Base-by-base conservation (phyloP, 37 sponge, comb jelly and placozoan species). In the Bolinopsis microptera region DNA sequence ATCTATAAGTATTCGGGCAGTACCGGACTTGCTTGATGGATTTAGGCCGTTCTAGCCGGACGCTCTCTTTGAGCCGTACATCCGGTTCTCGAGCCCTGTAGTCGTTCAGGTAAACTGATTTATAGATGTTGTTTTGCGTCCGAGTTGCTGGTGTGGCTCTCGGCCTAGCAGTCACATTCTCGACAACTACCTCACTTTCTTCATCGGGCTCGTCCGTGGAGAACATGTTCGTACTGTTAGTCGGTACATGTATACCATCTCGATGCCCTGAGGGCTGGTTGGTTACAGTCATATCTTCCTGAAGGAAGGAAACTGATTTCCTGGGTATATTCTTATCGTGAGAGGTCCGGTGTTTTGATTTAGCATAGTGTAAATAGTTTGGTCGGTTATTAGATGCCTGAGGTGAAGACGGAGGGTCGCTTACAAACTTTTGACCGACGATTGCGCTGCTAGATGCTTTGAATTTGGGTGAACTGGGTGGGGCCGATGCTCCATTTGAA, bases 231-330 rank as follows among this genome's bases (percentile, higher is more conserved):
- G 16, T 77, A 2, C 35, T 18, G 13, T 13, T 48, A 13, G 61
- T 48, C 9, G 61, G 61, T 48, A 48, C 13, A 48, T 18, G 13
- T 5, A 48, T 48, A 48, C 9, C 61, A 18, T 48, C 61, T 48
- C 13, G 61, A 5, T 48, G 61, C 13, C 61, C 61, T 48, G 61
- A 77, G 9, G 80, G 80, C 80, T 77, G 33, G 21, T 34, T 32
- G 34, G 80, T 77, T 1, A 77, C 32, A 9, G 80, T 77, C 80
- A 77, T 77, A 36, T 77, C 80, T 34, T 77, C 80, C 33, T 77
- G 80, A 16, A 77, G 80, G 33, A 32, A 77, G 22, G 80, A 77
- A 16, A 77, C 33, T 0, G 80, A 28, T 32, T 77, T 77, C 35
- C 32, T 77, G 27, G 23, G 23, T 70, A 25, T 61, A 61, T 61